Evolutionary conservation across 2,888 invertebrate species (phyloP).

Genomic region (Bruchidius siliquastri): DNA sequence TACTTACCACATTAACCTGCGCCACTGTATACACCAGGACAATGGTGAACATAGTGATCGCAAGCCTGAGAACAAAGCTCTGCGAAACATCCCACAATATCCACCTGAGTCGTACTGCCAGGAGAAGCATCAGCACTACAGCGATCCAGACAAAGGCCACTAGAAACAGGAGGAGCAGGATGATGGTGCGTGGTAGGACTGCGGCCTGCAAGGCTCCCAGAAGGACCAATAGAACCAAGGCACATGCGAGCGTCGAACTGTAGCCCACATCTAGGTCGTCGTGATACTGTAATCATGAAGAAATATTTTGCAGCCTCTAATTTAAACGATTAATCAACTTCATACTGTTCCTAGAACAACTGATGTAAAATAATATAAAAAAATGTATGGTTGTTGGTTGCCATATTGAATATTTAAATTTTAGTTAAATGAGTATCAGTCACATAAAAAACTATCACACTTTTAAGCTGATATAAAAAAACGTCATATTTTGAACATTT

Average conservation of each 20-base stretch:
- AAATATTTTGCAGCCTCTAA: too few relatives aligned
- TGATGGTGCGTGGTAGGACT: slow-evolving; percentile 78
- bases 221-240: slow-evolving; percentile 69
- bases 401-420: too few relatives aligned
- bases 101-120: slow-evolving; percentile 78
- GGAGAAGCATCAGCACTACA: slow-evolving; percentile 75
- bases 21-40: slow-evolving; percentile 83
- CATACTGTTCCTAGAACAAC: too few relatives aligned
- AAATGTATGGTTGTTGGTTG: too few relatives aligned
- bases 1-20: slow-evolving; percentile 87
- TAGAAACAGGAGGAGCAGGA: slow-evolving; percentile 77
- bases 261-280: slow-evolving; percentile 82
- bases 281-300: slow-evolving; percentile 63
- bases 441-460: too few relatives aligned
- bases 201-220: slow-evolving; percentile 74
- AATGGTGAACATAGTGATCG: slow-evolving; percentile 83
- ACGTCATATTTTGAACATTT: too few relatives aligned
- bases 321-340: too few relatives aligned
- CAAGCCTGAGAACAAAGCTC: slow-evolving; percentile 75
- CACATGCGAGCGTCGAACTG: slow-evolving; percentile 75
- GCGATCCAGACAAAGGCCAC: slow-evolving; percentile 89
- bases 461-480: too few relatives aligned
- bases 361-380: too few relatives aligned
- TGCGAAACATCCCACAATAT: slow-evolving; percentile 83
- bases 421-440: too few relatives aligned